phyloP scores from a whole-genome alignment of 2,888 invertebrate genomes.

The Spialia ferax region DNA sequence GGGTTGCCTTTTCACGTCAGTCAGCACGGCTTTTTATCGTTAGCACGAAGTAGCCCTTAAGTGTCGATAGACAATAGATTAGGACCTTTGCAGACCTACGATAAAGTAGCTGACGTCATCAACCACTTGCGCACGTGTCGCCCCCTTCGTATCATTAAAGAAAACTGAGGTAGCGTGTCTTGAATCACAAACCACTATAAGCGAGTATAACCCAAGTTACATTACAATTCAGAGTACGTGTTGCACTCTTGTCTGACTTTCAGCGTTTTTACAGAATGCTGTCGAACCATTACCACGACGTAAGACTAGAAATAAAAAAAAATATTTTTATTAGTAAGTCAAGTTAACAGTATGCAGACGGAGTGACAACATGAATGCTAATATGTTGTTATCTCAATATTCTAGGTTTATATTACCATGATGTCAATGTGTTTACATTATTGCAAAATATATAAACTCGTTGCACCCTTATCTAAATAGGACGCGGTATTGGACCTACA shows the following conservation, averaged over 20 bases:
- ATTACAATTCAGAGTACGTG: constrained; percentile 1
- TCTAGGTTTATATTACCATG: too few species aligned
- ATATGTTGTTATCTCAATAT: too few species aligned
- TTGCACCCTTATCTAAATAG: too few species aligned
- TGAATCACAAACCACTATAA: not conserved
- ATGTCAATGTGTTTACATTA: too few species aligned
- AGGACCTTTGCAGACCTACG: constrained; percentile 10
- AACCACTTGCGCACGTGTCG: constrained; percentile 26
- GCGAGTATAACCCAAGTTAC: not conserved
- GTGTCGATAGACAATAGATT: constrained; percentile 15
- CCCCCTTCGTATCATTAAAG: constrained; percentile 14
- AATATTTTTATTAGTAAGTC: not conserved
- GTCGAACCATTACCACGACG: not conserved
- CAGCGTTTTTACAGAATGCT: not conserved
- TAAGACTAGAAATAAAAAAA: not conserved
- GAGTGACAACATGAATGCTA: too few species aligned
- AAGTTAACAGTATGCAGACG: too few species aligned
- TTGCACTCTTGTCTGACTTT: constrained; percentile 3
- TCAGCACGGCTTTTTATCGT: not conserved
- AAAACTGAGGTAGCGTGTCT: constrained; percentile 22
- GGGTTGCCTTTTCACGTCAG: not conserved
- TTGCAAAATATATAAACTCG: too few species aligned
- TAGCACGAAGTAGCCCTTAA: constrained; percentile 8
- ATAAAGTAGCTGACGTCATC: constrained; percentile 22
- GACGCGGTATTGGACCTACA: too few species aligned